Conservation (phyloP, 2,888 invertebrate species). For the Helobdella robusta region DNA sequence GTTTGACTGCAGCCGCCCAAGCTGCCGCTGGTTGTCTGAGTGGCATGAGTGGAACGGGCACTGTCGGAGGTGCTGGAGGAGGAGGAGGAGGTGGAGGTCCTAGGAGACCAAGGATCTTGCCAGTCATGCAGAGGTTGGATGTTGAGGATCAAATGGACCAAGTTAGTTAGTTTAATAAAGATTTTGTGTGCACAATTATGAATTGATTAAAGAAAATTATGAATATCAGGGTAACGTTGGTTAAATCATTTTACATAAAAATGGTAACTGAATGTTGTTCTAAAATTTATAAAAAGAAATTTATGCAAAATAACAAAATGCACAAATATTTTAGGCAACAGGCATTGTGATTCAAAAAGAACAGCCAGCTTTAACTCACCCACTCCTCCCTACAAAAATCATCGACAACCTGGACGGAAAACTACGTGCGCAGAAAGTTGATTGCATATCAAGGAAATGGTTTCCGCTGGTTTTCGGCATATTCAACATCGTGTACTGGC, state of each 20-base stretch:
- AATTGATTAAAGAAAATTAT: no score
- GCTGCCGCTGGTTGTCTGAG: constrained; percentile 19
- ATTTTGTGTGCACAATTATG: no score
- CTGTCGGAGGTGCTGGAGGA: no score
- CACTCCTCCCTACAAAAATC: constrained; percentile 26
- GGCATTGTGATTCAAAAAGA: constrained; percentile 28
- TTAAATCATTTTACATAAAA: no score
- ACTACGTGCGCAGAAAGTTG: constrained; percentile 24
- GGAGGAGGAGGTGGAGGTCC: constrained; percentile 6
- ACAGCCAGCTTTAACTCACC: constrained; percentile 24
- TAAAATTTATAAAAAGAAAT: no score
- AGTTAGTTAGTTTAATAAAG: constrained; percentile 11
- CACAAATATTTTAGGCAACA: constrained; percentile 27
- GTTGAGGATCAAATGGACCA: constrained; percentile 30
- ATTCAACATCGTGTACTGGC: constrained; percentile 29
- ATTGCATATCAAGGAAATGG: constrained; percentile 25
- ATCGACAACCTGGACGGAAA: constrained; percentile 28
- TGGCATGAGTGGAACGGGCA: no score
- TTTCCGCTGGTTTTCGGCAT: constrained; percentile 26
- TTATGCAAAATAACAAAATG: no score
- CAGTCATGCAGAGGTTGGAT: constrained; percentile 26
- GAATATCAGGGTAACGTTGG: no score
- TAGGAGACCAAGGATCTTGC: constrained; percentile 21
- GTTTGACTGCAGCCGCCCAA: constrained; percentile 16
- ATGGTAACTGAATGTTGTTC: no score